A percentile compares a stretch with the other conserved stretches of the same genome.
These are phyloP conservation scores for Hiodon tergisus DNA, from an alignment of 2,113 vertebrate genomes.

Conservation along the genomic window DNA sequence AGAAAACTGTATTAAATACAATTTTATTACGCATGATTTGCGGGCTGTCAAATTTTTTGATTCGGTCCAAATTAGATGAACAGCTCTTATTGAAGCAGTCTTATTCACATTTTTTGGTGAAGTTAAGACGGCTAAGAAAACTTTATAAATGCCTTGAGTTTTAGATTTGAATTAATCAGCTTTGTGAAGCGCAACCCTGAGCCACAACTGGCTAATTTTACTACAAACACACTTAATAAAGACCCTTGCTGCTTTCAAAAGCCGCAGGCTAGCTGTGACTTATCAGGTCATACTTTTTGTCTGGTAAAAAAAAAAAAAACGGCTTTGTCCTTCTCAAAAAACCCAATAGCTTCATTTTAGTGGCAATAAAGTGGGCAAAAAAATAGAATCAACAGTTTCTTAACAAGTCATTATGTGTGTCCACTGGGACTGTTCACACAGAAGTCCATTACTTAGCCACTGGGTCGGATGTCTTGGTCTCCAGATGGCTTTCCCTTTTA, in stretches of 20 bases:
- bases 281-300: conserved; percentile 30
- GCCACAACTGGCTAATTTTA: neutral
- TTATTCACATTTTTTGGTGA: too few species aligned
- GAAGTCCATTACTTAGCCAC: conserved; percentile 50
- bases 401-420: conserved; percentile 38
- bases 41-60: too few species aligned
- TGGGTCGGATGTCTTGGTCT: conserved; percentile 44
- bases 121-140: too few species aligned
- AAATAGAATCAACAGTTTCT: conserved; percentile 53
- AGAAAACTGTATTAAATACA: too few species aligned
- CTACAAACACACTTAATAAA: neutral
- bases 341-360: conserved; percentile 47
- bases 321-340: conserved; percentile 43
- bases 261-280: conserved; percentile 27
- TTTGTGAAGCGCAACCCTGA: neutral
- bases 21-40: too few species aligned
- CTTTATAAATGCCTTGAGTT: too few species aligned
- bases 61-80: too few species aligned
- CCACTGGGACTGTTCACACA: conserved; percentile 43
- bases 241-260: conserved; percentile 14
- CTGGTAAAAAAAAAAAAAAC: conserved; percentile 9
- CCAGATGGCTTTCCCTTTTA: conserved; percentile 55
- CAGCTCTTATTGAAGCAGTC: too few species aligned
- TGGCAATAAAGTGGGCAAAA: conserved; percentile 42
- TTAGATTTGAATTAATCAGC: too few species aligned